phyloP scores from a whole-genome alignment of 2,888 invertebrate species.

The Cantharis rustica region DNA sequence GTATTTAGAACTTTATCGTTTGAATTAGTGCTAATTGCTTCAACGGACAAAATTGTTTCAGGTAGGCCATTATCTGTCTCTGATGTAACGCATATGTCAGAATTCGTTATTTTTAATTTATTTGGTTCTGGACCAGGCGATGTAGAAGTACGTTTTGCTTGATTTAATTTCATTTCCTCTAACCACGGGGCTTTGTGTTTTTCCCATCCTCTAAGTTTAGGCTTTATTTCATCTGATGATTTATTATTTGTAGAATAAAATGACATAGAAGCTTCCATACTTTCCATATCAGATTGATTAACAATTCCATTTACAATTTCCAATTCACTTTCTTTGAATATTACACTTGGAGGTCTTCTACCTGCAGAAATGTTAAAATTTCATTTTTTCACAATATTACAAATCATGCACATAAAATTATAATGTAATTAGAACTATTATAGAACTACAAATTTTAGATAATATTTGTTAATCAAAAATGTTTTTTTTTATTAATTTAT shows the following conservation, averaged over 20 bases:
- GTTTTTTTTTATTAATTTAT: no score
- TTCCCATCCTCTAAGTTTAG: conserved; percentile 72
- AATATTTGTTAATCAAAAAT: no score
- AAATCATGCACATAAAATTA: no score
- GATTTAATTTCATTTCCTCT: conserved; percentile 79
- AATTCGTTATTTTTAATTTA: conserved; percentile 42
- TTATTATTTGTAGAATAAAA: conserved; percentile 4
- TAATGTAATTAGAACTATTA: no score
- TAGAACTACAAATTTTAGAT: no score
- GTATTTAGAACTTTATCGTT: conserved; percentile 44
- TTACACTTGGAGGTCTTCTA: conserved; percentile 66
- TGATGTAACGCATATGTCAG: conserved; percentile 28
- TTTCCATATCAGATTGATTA: conserved; percentile 36
- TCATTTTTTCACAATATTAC: neutral
- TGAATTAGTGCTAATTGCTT: conserved; percentile 38
- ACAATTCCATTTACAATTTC: conserved; percentile 46
- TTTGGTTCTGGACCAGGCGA: conserved; percentile 49
- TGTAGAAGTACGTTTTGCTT: conserved; percentile 67
- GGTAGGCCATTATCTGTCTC: conserved; percentile 24
- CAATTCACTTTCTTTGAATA: conserved; percentile 46
- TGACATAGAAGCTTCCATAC: conserved; percentile 11
- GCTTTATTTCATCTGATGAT: conserved; percentile 59
- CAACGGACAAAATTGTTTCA: conserved; percentile 16
- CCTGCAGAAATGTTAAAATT: conserved; percentile 38
- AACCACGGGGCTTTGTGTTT: conserved; percentile 80